phyloP scores from a whole-genome alignment of 2,797 vertebrate species.

The Podarcis siculus region DNA sequence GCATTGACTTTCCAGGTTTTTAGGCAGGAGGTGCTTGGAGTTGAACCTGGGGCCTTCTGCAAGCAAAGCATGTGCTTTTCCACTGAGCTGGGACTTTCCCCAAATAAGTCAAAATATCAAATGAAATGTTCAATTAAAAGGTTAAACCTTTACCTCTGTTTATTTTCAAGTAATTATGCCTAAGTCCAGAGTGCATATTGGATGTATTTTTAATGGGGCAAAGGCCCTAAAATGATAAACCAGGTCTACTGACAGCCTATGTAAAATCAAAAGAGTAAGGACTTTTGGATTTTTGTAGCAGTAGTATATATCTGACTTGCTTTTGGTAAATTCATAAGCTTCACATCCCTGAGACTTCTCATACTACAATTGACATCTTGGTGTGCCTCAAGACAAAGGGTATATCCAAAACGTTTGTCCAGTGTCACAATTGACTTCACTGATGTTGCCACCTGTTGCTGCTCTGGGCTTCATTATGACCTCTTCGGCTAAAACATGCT shows the following conservation, averaged over 20 bases:
- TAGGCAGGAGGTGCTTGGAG: not conserved
- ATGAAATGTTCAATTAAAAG: not conserved
- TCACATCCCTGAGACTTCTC: not conserved
- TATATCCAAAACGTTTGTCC: not conserved
- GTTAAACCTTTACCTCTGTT: not conserved
- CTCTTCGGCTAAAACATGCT: slow-evolving; percentile 56
- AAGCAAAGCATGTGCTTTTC: not conserved
- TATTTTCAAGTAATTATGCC: slow-evolving; percentile 51
- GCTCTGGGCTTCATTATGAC: slow-evolving; percentile 22
- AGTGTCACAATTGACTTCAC: not conserved
- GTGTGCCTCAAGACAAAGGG: not conserved
- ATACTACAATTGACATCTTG: slow-evolving; percentile 1
- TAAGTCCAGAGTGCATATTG: slow-evolving; percentile 23
- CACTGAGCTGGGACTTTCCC: not conserved
- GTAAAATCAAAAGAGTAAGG: slow-evolving; percentile 41
- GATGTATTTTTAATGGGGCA: slow-evolving; percentile 7
- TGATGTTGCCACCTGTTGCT: not conserved
- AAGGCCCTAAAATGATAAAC: slow-evolving; percentile 35
- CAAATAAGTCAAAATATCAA: not conserved
- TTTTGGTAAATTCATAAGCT: slow-evolving; percentile 38
- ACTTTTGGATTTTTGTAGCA: slow-evolving; percentile 6
- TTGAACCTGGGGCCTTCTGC: too few species aligned
- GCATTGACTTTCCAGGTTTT: not conserved
- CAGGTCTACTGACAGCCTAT: slow-evolving; percentile 1
- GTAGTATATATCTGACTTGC: slow-evolving; percentile 31